Percentiles rank a stretch among this genome's conserved stretches.
phyloP scores from a whole-genome alignment of 2,888 invertebrate genomes.

The Junonia oenone region DNA sequence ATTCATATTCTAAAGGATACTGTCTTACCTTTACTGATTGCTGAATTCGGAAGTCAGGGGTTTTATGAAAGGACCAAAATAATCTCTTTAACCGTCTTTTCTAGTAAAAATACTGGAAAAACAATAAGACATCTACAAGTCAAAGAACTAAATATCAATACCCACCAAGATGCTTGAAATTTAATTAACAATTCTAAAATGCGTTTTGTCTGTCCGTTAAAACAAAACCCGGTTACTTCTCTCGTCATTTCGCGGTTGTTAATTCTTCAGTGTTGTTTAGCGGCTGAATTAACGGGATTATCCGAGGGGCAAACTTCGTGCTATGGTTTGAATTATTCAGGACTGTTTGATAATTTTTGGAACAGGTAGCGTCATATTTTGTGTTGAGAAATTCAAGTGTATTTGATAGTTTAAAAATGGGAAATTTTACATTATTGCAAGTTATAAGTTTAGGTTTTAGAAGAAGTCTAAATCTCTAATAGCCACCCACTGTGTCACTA shows the following conservation, averaged over 20 bases:
- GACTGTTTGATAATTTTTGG: slow-evolving; percentile 7
- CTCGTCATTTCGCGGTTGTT: slow-evolving; percentile 16
- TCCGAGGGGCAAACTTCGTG: slow-evolving; percentile 25
- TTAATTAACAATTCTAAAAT: slow-evolving; percentile 1
- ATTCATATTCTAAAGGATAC: too few relatives aligned
- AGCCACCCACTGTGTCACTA: too few relatives aligned
- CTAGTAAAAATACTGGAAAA: too few relatives aligned
- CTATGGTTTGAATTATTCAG: slow-evolving; percentile 17
- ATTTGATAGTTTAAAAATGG: too few relatives aligned
- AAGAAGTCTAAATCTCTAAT: too few relatives aligned
- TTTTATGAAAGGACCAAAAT: too few relatives aligned
- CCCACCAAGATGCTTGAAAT: background rate
- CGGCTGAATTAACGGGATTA: slow-evolving; percentile 10
- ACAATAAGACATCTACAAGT: too few relatives aligned
- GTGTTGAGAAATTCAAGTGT: background rate
- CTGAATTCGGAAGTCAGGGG: too few relatives aligned
- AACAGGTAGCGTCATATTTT: slow-evolving; percentile 7
- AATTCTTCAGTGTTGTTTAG: slow-evolving; percentile 11
- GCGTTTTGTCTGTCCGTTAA: background rate
- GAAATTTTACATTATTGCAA: background rate
- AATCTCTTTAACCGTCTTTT: too few relatives aligned
- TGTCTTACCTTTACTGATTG: too few relatives aligned
- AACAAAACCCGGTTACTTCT: slow-evolving; percentile 10
- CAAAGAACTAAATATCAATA: too few relatives aligned
- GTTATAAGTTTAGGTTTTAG: background rate